A percentile compares a stretch with the other conserved stretches of the same genome.
Evolutionary conservation across 2,888 invertebrate species (phyloP).

Genomic region (Xanthia togata): DNA sequence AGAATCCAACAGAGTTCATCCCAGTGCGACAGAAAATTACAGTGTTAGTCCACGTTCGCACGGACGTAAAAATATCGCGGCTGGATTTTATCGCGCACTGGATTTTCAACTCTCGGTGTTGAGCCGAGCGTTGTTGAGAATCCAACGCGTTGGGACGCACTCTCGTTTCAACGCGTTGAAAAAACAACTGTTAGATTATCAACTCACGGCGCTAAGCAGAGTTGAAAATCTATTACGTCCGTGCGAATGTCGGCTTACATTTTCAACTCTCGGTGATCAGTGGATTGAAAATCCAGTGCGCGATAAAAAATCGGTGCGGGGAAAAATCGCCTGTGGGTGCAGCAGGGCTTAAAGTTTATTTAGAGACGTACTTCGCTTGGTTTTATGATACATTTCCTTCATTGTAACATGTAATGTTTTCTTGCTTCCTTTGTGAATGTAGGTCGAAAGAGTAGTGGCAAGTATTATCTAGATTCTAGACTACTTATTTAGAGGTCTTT

Average conservation of each 20-base stretch:
- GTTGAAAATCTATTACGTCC: no score
- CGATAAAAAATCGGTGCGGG: no score
- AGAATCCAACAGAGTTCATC: background rate
- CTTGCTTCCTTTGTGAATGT: slow-evolving; percentile 10
- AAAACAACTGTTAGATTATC: no score
- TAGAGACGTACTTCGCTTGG: slow-evolving; percentile 1
- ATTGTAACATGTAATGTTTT: background rate
- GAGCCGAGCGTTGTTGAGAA: no score
- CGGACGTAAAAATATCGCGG: no score
- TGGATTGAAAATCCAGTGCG: background rate
- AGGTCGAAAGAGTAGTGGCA: background rate
- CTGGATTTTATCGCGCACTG: no score
- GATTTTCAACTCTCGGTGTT: no score
- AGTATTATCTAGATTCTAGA: background rate
- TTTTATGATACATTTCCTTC: slow-evolving; percentile 9
- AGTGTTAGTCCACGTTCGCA: background rate
- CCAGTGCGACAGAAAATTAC: background rate
- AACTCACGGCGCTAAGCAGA: no score
- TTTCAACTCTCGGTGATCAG: background rate
- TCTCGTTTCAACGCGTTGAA: no score
- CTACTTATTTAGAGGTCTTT: background rate
- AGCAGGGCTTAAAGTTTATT: background rate
- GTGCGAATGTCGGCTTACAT: background rate
- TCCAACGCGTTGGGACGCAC: no score
- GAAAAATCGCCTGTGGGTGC: background rate